Base-by-base conservation (phyloP, 2,888 invertebrate genomes). In the Neoscelio sp. region DNA sequence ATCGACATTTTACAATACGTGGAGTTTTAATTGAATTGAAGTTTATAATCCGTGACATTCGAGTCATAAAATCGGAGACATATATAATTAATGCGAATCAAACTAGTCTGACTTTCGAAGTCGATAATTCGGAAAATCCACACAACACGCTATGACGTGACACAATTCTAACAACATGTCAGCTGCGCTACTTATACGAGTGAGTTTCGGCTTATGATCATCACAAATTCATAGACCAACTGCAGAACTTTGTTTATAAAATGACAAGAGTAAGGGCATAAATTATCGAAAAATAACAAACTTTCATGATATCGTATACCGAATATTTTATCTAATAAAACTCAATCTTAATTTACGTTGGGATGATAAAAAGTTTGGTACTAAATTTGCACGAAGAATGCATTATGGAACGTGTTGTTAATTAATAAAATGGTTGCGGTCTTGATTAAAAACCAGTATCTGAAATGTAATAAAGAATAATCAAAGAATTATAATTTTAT, bases 131-230 rank as follows among this genome's bases (percentile, higher is more conserved):
- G 67, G 80, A 73, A 73, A 73, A 77, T 80, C 64, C 68, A 64
- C 35, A 42, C 56, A 54, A 68, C 74, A 56, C 38, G 58, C 56
- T 74, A 70, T 74, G 73, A 79, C 81, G 77, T 80, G 79, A 78
- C 79, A 62, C 67, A 75, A 80, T 78, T 80, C 81, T 42, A 62
- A 60, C 46, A 74, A 56, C 73, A 80, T 65, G 78, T 75, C 67
- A 65, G 67, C 71, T 67, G 38, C 38, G 74, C 46, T 73, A 60
- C 74, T 80, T 71, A 67, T 71, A 68, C 74, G 78, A 56, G 42
- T 71, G 77, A 64, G 75, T 75, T 81, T 78, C 67, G 77, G 73
- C 75, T 81, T 81, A 78, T 68, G 79, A 80, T 80, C 68, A 74
- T 80, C 77, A 77, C 77, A 58, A 73, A 80, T 80, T 80, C 80